Base-by-base conservation (phyloP, 1,140 invertebrate genomes). In the Cryptotermes secundus region DNA sequence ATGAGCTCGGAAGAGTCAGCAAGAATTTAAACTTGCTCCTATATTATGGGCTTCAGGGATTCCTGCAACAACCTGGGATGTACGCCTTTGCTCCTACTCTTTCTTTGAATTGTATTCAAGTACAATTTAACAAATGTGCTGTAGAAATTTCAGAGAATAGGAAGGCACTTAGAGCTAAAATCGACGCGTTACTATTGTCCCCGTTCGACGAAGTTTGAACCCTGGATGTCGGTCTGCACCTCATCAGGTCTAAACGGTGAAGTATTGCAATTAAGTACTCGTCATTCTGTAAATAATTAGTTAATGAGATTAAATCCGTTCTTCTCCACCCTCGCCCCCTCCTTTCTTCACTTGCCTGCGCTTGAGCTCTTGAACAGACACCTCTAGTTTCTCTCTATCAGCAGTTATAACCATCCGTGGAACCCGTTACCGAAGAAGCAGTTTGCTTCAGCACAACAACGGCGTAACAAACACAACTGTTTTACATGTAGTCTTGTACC, bases 271-370 rank as follows among this genome's bases (percentile, higher is more conserved):
- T 72, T 72, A 72, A 72, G 59, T n/a, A 26, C 59, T 72, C 59
- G 19, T 72, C 59, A 72, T 72, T 72, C 59, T n/a, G 59, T 72
- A 72, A 72, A 72, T 72, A 72, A 72, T 72, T 72, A 72, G 59
- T 72, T 72, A 72, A 72, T 72, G 59, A 72, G 59, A 72, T 72
- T 72, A 72, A 72, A 72, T 31, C 59, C 59, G 59, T 72, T 72
- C 59, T 72, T 59, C 59, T 72, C 1, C 59, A 12, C 59, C 59
- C n/a, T 1, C 7, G 6, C n/a, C 59, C 4, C 59, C 14, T 10
- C 59, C 59, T 72, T 72, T 72, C 59, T 72, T 72, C 59, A 72
- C 9, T 72, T 72, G 59, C 59, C 59, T 31, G 59, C 59, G 26
- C 59, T 72, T 31, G 26, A 10, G n/a, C 59, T 31, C 59, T 16